Percentiles rank a stretch among this genome's conserved stretches.
Conservation (phyloP, 2,797 vertebrate species). For the Enteromius afrohamiltoni region DNA sequence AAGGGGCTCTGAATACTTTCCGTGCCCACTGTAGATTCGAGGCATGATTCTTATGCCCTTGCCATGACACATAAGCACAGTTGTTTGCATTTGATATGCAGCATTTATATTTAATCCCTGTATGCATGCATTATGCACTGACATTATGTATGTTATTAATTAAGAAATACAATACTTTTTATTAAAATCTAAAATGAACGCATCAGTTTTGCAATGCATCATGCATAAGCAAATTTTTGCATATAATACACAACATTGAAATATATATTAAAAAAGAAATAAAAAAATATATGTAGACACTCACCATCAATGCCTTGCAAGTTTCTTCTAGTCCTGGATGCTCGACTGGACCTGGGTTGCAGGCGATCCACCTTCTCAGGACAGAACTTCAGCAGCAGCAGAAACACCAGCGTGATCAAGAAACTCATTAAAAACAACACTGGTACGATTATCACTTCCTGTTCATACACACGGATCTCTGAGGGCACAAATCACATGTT, state of each 20-base stretch:
- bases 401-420: constrained; percentile 81
- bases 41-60: background rate
- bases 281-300: background rate
- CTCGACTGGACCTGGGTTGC: constrained; percentile 45
- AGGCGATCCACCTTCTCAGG: constrained; percentile 75
- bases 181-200: background rate
- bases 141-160: background rate
- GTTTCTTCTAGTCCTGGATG: constrained; percentile 60
- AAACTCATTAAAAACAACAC: constrained; percentile 82
- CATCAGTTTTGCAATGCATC: background rate
- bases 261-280: no score
- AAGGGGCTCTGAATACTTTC: no score
- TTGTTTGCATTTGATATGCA: background rate
- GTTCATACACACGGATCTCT: constrained; percentile 80
- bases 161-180: background rate
- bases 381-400: constrained; percentile 81
- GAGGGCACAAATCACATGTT: constrained; percentile 35
- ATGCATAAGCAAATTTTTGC: background rate
- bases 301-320: constrained; percentile 79
- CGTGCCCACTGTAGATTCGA: background rate
- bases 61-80: background rate
- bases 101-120: background rate
- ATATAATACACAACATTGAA: background rate
- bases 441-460: constrained; percentile 90
- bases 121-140: background rate